These are phyloP conservation scores for Babylonia areolata DNA, from an alignment of 1,140 invertebrate genomes.

Conservation along the genomic window DNA sequence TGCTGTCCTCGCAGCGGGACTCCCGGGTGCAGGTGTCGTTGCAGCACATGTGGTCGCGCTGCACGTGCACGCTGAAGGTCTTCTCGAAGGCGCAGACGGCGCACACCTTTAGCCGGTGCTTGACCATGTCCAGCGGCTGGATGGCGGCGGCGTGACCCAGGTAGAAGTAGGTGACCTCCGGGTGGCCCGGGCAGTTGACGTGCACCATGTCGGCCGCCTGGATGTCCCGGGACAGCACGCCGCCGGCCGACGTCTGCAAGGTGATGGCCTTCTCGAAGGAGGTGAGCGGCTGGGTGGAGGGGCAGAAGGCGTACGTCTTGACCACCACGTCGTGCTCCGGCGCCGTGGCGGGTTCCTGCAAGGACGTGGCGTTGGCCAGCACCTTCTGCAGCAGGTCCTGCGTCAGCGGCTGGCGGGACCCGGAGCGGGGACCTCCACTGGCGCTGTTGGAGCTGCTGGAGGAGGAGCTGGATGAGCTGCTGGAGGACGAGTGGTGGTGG, in stretches of 20 bases:
- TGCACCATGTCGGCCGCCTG: conserved; percentile 39
- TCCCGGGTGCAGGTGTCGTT: conserved; percentile 44
- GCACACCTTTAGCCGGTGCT: conserved; percentile 45
- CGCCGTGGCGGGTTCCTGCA: conserved; percentile 19
- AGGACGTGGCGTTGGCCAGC: conserved; percentile 32
- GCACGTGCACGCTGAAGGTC: conserved; percentile 35
- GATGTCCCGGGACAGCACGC: background rate
- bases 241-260: conserved; percentile 13
- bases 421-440: background rate
- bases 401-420: conserved; percentile 8
- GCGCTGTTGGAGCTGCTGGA: conserved; percentile 23
- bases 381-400: conserved; percentile 15
- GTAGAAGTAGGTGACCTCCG: conserved; percentile 50
- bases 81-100: conserved; percentile 51
- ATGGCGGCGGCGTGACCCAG: conserved; percentile 40
- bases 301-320: conserved; percentile 50
- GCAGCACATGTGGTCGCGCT: conserved; percentile 44
- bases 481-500: background rate
- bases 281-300: conserved; percentile 38
- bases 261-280: conserved; percentile 42
- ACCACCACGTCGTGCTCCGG: conserved; percentile 27
- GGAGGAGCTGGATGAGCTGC: too few species aligned
- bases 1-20: conserved; percentile 13
- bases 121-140: conserved; percentile 39
- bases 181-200: conserved; percentile 48